Evolutionary conservation across 35 echinoderm and acorn worm genomes (phyloP).

Genomic region (Hemicentrotus pulcherrimus): DNA sequence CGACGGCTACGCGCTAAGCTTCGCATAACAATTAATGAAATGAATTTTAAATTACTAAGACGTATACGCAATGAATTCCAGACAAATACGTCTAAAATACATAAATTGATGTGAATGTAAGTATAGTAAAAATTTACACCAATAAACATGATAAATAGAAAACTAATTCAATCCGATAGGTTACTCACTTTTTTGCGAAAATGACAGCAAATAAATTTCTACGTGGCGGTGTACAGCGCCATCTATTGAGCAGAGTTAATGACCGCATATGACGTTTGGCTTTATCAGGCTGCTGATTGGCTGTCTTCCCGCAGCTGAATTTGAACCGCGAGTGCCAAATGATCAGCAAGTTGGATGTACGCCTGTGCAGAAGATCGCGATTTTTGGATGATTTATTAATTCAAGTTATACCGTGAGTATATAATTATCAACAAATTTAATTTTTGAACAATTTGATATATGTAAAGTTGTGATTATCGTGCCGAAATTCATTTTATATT

Average conservation of each 20-base stretch:
- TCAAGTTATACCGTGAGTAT: background rate
- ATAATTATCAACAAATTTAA: background rate
- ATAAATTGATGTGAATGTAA: no score
- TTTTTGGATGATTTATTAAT: background rate
- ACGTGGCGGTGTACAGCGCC: conserved; percentile 16
- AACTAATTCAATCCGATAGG: no score
- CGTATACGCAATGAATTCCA: no score
- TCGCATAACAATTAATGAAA: no score
- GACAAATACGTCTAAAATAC: no score
- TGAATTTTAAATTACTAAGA: no score
- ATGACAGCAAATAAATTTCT: background rate
- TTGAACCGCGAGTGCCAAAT: background rate
- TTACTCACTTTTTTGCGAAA: no score
- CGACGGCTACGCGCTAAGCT: no score
- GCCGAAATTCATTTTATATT: no score
- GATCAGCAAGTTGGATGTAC: background rate
- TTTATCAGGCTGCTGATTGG: background rate
- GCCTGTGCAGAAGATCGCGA: background rate
- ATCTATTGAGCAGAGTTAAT: background rate
- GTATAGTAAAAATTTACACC: no score
- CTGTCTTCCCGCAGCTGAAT: background rate
- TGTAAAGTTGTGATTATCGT: no score
- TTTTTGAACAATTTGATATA: background rate
- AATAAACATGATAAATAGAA: no score
- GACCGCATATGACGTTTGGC: background rate